Conservation (phyloP, 2,797 vertebrate species). For the Rhinatrema bivittatum region DNA sequence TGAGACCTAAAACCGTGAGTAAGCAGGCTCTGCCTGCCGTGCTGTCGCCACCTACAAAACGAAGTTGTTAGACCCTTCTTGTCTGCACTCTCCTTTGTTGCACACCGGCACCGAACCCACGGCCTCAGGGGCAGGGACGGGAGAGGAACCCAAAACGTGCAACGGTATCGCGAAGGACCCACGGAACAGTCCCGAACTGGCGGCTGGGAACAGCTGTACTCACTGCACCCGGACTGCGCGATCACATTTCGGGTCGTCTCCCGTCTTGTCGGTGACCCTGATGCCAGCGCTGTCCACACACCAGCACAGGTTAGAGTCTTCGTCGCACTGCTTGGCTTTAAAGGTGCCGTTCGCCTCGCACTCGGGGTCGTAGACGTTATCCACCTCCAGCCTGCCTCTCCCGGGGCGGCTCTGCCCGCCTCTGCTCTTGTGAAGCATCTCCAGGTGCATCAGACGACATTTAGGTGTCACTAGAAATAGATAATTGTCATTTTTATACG, state of each 20-base stretch:
- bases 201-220: too few relatives aligned
- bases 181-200: too few relatives aligned
- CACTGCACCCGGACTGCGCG: conserved; percentile 24
- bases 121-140: too few relatives aligned
- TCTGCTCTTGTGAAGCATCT: conserved; percentile 25
- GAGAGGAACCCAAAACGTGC: too few relatives aligned
- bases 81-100: too few relatives aligned
- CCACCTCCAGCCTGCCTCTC: conserved; percentile 9
- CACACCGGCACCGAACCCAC: too few relatives aligned
- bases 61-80: too few relatives aligned
- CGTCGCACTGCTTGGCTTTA: conserved; percentile 28
- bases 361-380: conserved; percentile 15
- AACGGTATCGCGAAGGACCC: too few relatives aligned
- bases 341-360: conserved; percentile 25
- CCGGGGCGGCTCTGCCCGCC: conserved; percentile 15
- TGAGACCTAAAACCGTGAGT: too few relatives aligned
- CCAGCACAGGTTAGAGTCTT: conserved; percentile 26
- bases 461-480: conserved; percentile 19
- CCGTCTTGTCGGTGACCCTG: conserved; percentile 23
- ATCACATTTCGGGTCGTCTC: conserved; percentile 23
- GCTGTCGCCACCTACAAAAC: too few relatives aligned
- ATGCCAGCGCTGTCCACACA: conserved; percentile 34
- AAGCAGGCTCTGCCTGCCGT: too few relatives aligned
- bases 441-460: conserved; percentile 23
- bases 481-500: too few relatives aligned